These are phyloP conservation scores for Halcyon senegalensis DNA, from an alignment of 2,113 vertebrate genomes.

Conservation along the genomic window DNA sequence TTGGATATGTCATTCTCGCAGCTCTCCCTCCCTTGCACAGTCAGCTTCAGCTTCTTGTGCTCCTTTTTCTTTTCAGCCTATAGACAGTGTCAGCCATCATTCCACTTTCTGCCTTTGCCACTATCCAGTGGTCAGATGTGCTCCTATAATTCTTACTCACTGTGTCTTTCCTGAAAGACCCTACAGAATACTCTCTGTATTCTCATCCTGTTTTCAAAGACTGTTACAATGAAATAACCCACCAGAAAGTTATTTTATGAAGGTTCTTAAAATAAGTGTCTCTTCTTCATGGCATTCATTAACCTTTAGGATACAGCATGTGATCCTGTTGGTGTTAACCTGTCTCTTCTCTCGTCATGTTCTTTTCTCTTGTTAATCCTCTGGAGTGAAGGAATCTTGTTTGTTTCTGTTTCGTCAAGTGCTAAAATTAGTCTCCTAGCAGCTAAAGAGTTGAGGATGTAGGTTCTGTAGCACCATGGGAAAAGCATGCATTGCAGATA, in stretches of 20 bases:
- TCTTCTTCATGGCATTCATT: background rate
- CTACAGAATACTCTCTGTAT: background rate
- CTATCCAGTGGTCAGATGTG: background rate
- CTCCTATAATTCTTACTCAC: background rate
- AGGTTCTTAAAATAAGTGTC: background rate
- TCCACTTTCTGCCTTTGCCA: background rate
- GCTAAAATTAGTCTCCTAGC: background rate
- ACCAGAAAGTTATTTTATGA: background rate
- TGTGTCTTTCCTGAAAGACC: background rate
- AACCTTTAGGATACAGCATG: background rate
- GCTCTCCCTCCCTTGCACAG: background rate
- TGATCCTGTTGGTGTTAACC: background rate
- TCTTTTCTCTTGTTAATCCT: background rate
- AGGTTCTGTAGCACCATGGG: background rate
- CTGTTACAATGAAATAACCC: background rate
- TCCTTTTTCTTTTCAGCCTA: background rate
- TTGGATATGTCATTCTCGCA: background rate
- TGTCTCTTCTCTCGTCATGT: background rate
- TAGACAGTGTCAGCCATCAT: background rate
- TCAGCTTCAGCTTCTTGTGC: background rate
- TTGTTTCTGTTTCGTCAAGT: background rate
- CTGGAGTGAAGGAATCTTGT: background rate
- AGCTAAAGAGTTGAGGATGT: background rate
- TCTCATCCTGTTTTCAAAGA: background rate
- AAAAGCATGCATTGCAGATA: background rate